phyloP scores from a whole-genome alignment of 2,113 vertebrate genomes.

The Carlito syrichta region DNA sequence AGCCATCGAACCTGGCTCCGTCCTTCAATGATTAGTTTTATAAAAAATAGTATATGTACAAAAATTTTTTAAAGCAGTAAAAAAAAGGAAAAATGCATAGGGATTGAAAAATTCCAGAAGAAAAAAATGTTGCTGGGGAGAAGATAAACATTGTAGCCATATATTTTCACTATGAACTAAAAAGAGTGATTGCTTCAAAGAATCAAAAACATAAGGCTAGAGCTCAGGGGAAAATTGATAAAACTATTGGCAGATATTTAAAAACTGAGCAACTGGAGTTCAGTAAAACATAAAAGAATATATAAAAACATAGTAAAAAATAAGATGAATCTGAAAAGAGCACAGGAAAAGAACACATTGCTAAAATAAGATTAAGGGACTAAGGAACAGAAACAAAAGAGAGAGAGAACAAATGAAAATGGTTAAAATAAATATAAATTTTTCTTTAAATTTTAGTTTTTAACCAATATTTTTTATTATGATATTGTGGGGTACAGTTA shows the following conservation, averaged over 20 bases:
- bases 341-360: not conserved
- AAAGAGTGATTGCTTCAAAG: not conserved
- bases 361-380: not conserved
- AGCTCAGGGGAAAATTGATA: not conserved
- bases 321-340: not conserved
- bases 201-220: not conserved
- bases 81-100: not conserved
- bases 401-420: not conserved
- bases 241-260: not conserved
- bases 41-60: not conserved
- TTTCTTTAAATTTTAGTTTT: no score
- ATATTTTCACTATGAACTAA: not conserved
- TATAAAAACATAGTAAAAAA: not conserved
- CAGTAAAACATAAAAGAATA: not conserved
- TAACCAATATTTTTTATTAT: no score
- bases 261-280: not conserved
- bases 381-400: not conserved
- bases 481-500: no score
- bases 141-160: not conserved
- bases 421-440: not conserved
- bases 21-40: no score
- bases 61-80: not conserved
- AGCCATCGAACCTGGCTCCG: no score
- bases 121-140: not conserved
- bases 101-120: not conserved